Conservation (phyloP, 2,113 vertebrate genomes). For the Suricata suricatta region DNA sequence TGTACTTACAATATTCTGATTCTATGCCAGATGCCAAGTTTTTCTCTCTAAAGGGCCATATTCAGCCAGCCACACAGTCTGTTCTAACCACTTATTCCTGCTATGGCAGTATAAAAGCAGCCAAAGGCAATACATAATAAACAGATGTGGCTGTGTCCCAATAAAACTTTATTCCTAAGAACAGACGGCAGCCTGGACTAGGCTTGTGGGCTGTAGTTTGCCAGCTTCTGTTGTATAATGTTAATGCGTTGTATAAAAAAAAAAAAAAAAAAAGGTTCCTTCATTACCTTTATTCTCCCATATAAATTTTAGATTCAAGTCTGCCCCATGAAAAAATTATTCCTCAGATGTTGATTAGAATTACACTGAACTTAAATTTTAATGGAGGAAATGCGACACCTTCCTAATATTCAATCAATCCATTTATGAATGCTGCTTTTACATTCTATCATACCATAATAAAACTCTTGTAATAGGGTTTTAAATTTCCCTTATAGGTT, state of each 20-base stretch:
- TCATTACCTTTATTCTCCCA: background rate
- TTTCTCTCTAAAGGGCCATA: background rate
- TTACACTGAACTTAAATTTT: constrained; percentile 13
- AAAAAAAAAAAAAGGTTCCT: background rate
- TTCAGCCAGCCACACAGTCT: background rate
- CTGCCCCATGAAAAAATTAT: background rate
- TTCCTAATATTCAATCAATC: constrained; percentile 34
- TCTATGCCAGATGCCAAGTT: background rate
- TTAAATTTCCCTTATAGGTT: constrained; percentile 59
- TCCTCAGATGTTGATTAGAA: background rate
- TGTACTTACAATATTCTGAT: background rate
- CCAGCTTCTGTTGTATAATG: background rate
- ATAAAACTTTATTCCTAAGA: constrained; percentile 44
- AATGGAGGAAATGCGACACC: background rate
- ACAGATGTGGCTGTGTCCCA: background rate
- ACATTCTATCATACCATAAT: constrained; percentile 14
- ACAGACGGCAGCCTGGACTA: background rate
- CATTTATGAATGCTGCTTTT: constrained; percentile 16
- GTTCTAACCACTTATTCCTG: background rate
- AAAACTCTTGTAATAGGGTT: constrained; percentile 20
- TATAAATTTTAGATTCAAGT: constrained; percentile 16
- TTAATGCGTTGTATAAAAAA: background rate
- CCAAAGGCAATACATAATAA: background rate
- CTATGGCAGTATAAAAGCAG: background rate
- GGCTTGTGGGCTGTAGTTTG: background rate